Base-by-base conservation (phyloP, 2,888 invertebrate genomes). In the Nematopogon swammerdamellus region DNA sequence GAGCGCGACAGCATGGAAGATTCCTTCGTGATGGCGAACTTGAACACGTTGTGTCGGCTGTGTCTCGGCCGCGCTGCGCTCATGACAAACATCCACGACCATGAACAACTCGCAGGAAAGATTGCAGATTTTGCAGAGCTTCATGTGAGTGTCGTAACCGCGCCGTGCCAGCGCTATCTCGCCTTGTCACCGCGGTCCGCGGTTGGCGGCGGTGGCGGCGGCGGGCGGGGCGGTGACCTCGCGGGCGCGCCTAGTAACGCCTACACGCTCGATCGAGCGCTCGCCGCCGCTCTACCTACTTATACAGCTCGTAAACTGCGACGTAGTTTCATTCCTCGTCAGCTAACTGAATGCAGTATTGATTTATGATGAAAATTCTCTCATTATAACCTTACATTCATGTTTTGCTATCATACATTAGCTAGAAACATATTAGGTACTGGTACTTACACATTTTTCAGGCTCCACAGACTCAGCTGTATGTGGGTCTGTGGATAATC, bases 1-100 rank as follows among this genome's bases (percentile, higher is more conserved):
- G 29, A 18, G 4, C 10, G 25, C 20, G 18, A 19, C 17, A 20
- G 19, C 19, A 77, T 77, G 77, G 79, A 77, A 68, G 80, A 77
- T 70, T 74, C 77, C 56, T 80, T 67, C 60, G 76, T 81, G 56
- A 82, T 84, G 64, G 72, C 80, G 49, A 83, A 82, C 73, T 84
- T 84, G 63, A 81, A 84, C 67, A 75, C 81, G 55, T 80, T 86
- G 50, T 88, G 88, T 70, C 82, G 88, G 29, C 68, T 88, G 55
- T 88, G 88, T 64, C 71, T 88, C 59, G 80, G 80, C 57, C 82
- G 82, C 62, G 84, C 84, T 60, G 80, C 84, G 49, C 80, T 85
- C 56, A 81, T 83, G 67, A 71, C 36, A 4, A 36, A 36, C n/a
- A 36, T 36, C 36, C 36, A 36, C 36, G 36, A 36, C 3, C 36